Evolutionary conservation across 2,113 vertebrate species (phyloP).

Genomic region (Atherinomorus stipes): DNA sequence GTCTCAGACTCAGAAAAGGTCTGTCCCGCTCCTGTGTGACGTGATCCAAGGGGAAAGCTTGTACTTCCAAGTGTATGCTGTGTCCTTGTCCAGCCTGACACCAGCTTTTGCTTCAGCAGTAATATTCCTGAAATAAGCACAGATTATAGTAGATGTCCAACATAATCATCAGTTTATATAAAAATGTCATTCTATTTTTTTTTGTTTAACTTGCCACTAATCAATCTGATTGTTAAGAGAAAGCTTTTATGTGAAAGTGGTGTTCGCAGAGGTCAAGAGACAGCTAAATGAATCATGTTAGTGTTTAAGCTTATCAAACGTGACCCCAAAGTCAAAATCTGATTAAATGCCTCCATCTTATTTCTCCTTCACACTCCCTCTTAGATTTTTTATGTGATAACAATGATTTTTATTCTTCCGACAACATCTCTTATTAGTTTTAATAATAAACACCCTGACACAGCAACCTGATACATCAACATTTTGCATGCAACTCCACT

Average conservation of each 20-base stretch:
- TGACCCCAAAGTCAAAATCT: background rate
- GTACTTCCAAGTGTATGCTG: constrained; percentile 48
- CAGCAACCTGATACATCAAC: background rate
- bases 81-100: constrained; percentile 52
- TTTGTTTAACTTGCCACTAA: background rate
- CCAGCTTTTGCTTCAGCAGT: constrained; percentile 71
- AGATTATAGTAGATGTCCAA: background rate
- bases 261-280: constrained; percentile 13
- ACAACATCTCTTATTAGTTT: background rate
- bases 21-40: constrained; percentile 32
- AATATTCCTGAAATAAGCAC: constrained; percentile 29
- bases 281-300: background rate
- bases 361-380: background rate
- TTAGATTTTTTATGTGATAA: background rate
- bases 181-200: background rate
- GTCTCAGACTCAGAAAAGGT: constrained; percentile 39
- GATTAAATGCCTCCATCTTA: background rate
- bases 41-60: constrained; percentile 62
- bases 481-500: background rate
- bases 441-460: background rate
- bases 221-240: background rate
- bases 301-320: background rate
- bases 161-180: constrained; percentile 3
- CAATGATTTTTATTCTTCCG: no score
- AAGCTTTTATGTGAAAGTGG: background rate